These are phyloP conservation scores for Nebria brevicollis DNA, from an alignment of 2,888 invertebrate genomes.

Conservation along the genomic window DNA sequence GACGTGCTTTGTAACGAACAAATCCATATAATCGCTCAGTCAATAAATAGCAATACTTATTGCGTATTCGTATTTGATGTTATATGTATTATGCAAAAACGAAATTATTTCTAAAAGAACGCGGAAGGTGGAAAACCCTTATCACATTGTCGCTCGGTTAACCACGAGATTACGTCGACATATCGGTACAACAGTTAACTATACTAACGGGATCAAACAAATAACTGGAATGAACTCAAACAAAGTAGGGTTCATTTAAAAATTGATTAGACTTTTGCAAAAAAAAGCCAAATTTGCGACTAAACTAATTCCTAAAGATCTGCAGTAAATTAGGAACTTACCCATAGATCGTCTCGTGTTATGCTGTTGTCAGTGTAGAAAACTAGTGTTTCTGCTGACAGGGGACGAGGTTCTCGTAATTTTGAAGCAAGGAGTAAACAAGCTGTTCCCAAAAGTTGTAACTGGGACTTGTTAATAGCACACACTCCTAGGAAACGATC, in stretches of 20 bases:
- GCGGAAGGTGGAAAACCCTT: conserved; percentile 23
- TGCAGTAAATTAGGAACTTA: conserved; percentile 69
- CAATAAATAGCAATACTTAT: neutral
- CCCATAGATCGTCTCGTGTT: conserved; percentile 85
- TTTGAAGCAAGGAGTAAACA: conserved; percentile 94
- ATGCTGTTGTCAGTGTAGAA: conserved; percentile 96
- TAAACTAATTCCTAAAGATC: too few species aligned
- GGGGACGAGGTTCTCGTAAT: conserved; percentile 85
- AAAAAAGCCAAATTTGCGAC: too few species aligned
- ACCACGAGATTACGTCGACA: conserved; percentile 35
- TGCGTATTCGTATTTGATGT: neutral
- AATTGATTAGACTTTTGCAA: too few species aligned
- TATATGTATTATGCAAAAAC: neutral
- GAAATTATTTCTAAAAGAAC: conserved; percentile 18
- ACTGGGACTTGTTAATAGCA: conserved; percentile 83
- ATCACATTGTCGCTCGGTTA: conserved; percentile 35
- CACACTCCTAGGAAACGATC: conserved; percentile 91
- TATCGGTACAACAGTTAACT: conserved; percentile 15
- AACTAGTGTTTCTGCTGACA: conserved; percentile 83
- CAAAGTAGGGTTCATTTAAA: neutral
- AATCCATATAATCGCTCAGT: neutral
- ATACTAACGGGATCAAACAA: conserved; percentile 25
- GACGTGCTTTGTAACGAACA: neutral
- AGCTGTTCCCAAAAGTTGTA: conserved; percentile 92
- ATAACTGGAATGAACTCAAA: neutral